These are phyloP conservation scores for Dryococelus australis DNA, from an alignment of 2,888 invertebrate species.

Conservation along the genomic window DNA sequence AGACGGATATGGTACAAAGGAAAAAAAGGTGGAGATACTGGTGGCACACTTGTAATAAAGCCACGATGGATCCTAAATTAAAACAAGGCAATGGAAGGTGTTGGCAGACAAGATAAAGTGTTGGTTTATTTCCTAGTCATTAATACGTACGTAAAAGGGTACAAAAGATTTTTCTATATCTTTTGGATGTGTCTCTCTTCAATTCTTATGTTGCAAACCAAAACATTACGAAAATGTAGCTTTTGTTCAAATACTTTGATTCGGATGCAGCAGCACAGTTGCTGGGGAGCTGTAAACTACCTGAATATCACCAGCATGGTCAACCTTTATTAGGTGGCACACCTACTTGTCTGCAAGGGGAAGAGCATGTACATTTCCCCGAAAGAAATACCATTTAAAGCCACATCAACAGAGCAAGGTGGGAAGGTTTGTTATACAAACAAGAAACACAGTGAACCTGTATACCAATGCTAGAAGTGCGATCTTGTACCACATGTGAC, in stretches of 20 bases:
- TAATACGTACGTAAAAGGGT: constrained; percentile 45
- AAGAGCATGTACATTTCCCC: constrained; percentile 46
- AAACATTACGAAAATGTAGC: constrained; percentile 37
- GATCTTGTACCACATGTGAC: background rate
- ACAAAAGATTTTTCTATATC: constrained; percentile 45
- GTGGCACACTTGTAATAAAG: too few species aligned
- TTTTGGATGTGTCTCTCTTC: constrained; percentile 44
- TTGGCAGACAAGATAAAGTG: constrained; percentile 30
- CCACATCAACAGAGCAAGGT: background rate
- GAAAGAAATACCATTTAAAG: constrained; percentile 44
- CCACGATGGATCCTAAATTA: too few species aligned
- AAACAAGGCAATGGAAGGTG: too few species aligned
- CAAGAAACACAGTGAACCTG: background rate
- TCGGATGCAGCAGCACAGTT: constrained; percentile 44
- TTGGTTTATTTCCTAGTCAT: constrained; percentile 47
- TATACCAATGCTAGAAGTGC: background rate
- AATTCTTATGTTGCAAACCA: constrained; percentile 35
- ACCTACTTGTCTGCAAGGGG: constrained; percentile 43
- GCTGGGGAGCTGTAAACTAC: constrained; percentile 41
- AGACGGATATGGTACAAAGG: too few species aligned
- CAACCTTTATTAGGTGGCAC: constrained; percentile 41
- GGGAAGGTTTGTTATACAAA: background rate
- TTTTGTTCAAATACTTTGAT: constrained; percentile 40
- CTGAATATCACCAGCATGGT: constrained; percentile 45
- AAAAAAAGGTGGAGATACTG: too few species aligned